Evolutionary conservation across 2,797 vertebrate species (phyloP), one percentile per base, ranked within the genome.

Genomic region (Chelmon rostratus): DNA sequence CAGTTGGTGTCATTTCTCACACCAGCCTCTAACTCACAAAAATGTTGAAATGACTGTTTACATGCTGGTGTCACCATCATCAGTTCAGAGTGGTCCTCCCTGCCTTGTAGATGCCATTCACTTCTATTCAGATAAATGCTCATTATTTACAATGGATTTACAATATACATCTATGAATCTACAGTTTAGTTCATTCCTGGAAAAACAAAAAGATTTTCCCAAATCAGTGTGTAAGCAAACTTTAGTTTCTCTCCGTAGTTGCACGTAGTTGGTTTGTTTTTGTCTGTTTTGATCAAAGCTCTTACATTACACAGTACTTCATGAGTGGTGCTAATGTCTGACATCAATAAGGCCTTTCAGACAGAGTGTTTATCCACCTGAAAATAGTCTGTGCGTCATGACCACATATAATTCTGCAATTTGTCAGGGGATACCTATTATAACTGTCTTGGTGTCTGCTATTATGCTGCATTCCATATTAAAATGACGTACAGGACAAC

Each of bases 351-450:
- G 12, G n/a, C 38, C 15, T 15, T 38, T 52, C 7, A 58, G 62
- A 66, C 52, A 50, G 21, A 75, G 57, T 16, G 21, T 81, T 82
- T 49, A 50, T 73, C 25, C 42, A 57, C 52, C 64, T 77, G n/a
- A 81, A 61, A 68, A 35, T 31, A 47, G 33, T 54, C 47, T 56
- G 37, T 56, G 50, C 79, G 54, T 31, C 64, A 59, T 35, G 46
- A 42, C 10, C 8, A 52, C n/a, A 70, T 53, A 52, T 23, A 46
- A 23, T 53, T 56, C 16, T 4, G 16, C 15, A 54, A 38, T 67
- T 47, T 67, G 21, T n/a, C 53, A 12, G 12, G 57, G 57, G 18
- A 10, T 40, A 11, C 21, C 19, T 18, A 18, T 56, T 53, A 10
- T n/a, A 31, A 47, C 9, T 44, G 19, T 15, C 9, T 25, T 19